phyloP scores from a whole-genome alignment of 2,888 invertebrate genomes.

The Andrena trimmerana region DNA sequence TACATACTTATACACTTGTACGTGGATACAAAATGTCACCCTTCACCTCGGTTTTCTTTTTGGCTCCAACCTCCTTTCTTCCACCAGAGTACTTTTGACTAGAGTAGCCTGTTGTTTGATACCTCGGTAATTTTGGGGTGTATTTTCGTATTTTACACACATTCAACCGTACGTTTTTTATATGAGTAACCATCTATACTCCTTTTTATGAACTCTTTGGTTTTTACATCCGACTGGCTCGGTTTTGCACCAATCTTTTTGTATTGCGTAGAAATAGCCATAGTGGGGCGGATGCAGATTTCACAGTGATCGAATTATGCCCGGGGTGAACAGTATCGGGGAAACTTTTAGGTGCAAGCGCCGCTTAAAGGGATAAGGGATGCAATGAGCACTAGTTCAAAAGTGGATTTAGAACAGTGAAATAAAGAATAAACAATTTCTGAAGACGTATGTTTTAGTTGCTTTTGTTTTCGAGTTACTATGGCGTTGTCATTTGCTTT shows the following conservation, averaged over 20 bases:
- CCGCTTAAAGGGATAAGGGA: too few relatives aligned
- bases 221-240: slow-evolving; percentile 54
- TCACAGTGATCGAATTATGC: slow-evolving; percentile 6
- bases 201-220: slow-evolving; percentile 46
- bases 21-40: slow-evolving; percentile 50
- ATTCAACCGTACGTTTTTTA: slow-evolving; percentile 30
- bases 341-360: too few relatives aligned
- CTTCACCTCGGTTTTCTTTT: slow-evolving; percentile 61
- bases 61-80: slow-evolving; percentile 44
- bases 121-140: slow-evolving; percentile 44
- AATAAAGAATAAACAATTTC: not conserved
- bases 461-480: not conserved
- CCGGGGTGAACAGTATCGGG: too few relatives aligned
- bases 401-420: not conserved
- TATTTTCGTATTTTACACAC: slow-evolving; percentile 55
- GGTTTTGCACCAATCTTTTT: slow-evolving; percentile 62
- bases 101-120: slow-evolving; percentile 51
- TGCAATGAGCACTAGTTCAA: not conserved
- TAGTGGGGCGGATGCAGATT: slow-evolving; percentile 59
- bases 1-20: slow-evolving; percentile 34
- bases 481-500: too few relatives aligned
- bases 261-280: slow-evolving; percentile 64
- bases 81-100: slow-evolving; percentile 49
- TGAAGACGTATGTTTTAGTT: not conserved
- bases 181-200: slow-evolving; percentile 47